These are phyloP conservation scores for Pogonocichla stellata DNA, from an alignment of 2,113 vertebrate species.

Conservation along the genomic window DNA sequence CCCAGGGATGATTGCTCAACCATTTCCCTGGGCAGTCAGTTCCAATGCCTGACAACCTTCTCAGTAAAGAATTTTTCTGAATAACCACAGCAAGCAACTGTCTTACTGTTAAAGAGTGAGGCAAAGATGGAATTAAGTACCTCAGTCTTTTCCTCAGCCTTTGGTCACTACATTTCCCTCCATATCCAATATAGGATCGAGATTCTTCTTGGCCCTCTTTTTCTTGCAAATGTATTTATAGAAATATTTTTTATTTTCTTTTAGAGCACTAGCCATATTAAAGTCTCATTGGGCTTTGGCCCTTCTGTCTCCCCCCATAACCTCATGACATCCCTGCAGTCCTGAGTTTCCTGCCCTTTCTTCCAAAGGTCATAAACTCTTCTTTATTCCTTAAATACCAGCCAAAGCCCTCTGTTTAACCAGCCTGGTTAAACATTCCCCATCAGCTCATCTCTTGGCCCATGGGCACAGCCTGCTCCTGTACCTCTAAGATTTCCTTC, in stretches of 20 bases:
- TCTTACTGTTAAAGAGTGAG: neutral
- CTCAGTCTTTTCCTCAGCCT: neutral
- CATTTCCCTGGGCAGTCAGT: neutral
- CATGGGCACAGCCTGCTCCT: neutral
- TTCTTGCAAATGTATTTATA: neutral
- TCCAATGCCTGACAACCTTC: neutral
- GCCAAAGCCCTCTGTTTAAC: neutral
- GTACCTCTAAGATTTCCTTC: neutral
- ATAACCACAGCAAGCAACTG: neutral
- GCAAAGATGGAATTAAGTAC: neutral
- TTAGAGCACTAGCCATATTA: neutral
- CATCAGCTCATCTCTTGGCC: neutral
- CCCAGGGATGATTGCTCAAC: neutral
- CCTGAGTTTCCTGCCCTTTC: neutral
- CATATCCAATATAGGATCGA: too few species aligned
- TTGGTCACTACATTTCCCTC: neutral
- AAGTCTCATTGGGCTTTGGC: fast-evolving
- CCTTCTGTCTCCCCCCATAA: neutral
- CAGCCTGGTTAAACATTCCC: neutral
- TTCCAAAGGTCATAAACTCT: neutral
- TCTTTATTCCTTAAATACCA: neutral
- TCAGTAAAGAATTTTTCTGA: neutral
- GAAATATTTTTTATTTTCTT: neutral
- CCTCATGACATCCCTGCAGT: too few species aligned
- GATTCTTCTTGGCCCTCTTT: neutral